Evolutionary conservation across 2,797 vertebrate species (phyloP).

Genomic region (Phrynocephalus guinanensis): DNA sequence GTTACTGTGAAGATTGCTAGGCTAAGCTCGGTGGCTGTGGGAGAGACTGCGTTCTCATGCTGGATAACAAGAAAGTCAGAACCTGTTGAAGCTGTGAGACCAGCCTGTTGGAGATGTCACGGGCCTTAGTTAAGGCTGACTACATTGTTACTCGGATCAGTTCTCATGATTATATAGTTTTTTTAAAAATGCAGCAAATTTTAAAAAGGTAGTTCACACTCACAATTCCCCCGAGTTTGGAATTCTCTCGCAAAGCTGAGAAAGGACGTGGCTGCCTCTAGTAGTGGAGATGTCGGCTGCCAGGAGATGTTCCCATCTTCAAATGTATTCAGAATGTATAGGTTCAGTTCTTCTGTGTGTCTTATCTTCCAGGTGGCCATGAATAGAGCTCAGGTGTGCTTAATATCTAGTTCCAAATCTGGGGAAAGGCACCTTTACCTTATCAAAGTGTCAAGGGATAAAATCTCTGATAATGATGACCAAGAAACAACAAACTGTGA

Average conservation of each 20-base stretch:
- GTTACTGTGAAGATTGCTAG: not conserved
- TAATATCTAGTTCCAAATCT: constrained; percentile 86
- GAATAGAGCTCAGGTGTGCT: constrained; percentile 93
- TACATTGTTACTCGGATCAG: not conserved
- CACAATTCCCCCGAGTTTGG: not conserved
- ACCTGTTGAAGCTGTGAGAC: not conserved
- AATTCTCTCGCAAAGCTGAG: not conserved
- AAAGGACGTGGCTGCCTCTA: not conserved
- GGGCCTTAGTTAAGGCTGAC: not conserved
- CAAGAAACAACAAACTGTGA: constrained; percentile 93
- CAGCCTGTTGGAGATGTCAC: too few relatives aligned
- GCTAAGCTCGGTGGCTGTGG: not conserved
- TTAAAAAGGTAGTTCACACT: not conserved
- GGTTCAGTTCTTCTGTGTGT: constrained; percentile 31
- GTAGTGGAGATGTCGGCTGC: not conserved
- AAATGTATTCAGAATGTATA: constrained; percentile 47
- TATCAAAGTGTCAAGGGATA: constrained; percentile 85
- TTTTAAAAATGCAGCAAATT: not conserved
- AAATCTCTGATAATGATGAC: constrained; percentile 86
- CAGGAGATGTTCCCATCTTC: not conserved
- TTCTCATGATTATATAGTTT: not conserved
- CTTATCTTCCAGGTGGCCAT: constrained; percentile 89
- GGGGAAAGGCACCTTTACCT: constrained; percentile 89
- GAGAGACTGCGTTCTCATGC: too few relatives aligned
- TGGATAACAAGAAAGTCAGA: not conserved